Conservation (phyloP, 2,797 vertebrate species). For the Hoplostethus mediterraneus region DNA sequence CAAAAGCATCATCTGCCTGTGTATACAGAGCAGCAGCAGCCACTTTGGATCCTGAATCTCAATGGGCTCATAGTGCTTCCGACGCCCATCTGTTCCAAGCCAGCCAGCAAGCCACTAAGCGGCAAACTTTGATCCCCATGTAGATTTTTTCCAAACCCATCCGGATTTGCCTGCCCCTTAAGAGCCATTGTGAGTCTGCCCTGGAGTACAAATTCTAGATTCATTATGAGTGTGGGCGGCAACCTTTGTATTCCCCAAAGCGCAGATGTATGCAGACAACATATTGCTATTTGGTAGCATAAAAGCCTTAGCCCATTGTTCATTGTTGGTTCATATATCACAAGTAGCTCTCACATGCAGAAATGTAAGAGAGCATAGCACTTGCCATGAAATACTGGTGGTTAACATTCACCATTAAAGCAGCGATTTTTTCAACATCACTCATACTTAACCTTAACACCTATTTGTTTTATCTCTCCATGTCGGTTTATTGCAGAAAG, state of each 20-base stretch:
- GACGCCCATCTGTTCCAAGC: slow-evolving; percentile 87
- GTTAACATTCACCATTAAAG: slow-evolving; percentile 66
- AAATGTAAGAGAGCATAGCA: slow-evolving; percentile 41
- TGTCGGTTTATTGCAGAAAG: slow-evolving; percentile 51
- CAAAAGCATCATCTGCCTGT: slow-evolving; percentile 83
- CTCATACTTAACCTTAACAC: slow-evolving; percentile 67
- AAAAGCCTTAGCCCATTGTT: slow-evolving; percentile 80
- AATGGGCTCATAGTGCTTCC: slow-evolving; percentile 84
- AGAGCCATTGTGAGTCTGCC: slow-evolving; percentile 82
- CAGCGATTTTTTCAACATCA: slow-evolving; percentile 42
- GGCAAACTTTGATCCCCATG: slow-evolving; percentile 86
- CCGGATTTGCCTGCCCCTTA: slow-evolving; percentile 85
- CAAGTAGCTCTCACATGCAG: slow-evolving; percentile 59
- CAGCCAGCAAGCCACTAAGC: slow-evolving; percentile 83
- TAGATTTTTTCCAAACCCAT: slow-evolving; percentile 86
- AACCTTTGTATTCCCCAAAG: slow-evolving; percentile 86
- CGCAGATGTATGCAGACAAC: slow-evolving; percentile 79
- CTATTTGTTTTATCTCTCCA: slow-evolving; percentile 57
- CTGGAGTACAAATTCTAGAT: slow-evolving; percentile 84
- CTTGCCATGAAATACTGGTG: slow-evolving; percentile 58
- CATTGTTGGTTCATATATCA: slow-evolving; percentile 80
- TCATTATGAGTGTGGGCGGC: slow-evolving; percentile 86
- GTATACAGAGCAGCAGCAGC: slow-evolving; percentile 84
- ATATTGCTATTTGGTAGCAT: slow-evolving; percentile 85
- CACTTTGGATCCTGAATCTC: slow-evolving; percentile 88